Conservation (phyloP, 2,888 invertebrate species). For the Lamellibrachia satsuma region DNA sequence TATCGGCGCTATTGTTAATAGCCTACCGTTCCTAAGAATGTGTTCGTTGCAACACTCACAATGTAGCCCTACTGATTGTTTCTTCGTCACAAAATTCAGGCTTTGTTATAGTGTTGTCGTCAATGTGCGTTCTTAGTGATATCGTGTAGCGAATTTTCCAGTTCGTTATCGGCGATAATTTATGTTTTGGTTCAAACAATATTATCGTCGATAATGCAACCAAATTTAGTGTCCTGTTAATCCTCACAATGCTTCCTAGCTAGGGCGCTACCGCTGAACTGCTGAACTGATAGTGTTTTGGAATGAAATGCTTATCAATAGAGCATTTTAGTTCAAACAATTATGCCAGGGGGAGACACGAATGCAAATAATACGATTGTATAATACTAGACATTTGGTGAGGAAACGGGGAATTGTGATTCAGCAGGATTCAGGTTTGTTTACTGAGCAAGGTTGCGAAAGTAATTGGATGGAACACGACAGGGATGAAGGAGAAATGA, state of each 20-base stretch:
- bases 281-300: neutral
- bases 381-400: neutral
- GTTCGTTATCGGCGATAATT: neutral
- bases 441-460: too few species aligned
- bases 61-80: too few species aligned
- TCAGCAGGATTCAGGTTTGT: too few species aligned
- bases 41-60: too few species aligned
- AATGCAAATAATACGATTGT: neutral
- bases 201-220: constrained; percentile 3
- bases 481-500: too few species aligned
- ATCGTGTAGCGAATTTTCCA: neutral
- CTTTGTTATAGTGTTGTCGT: neutral
- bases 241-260: neutral
- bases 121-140: neutral
- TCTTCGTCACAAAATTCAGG: neutral
- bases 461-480: too few species aligned
- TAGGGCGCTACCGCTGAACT: neutral
- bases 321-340: neutral
- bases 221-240: neutral
- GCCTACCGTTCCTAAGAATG: too few species aligned
- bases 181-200: neutral
- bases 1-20: too few species aligned
- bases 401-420: neutral
- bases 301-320: neutral
- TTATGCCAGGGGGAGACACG: neutral